Evolutionary conservation across 1,140 invertebrate genomes (phyloP), one percentile per base, ranked within the genome.

Genomic region (Bombus confusus): DNA sequence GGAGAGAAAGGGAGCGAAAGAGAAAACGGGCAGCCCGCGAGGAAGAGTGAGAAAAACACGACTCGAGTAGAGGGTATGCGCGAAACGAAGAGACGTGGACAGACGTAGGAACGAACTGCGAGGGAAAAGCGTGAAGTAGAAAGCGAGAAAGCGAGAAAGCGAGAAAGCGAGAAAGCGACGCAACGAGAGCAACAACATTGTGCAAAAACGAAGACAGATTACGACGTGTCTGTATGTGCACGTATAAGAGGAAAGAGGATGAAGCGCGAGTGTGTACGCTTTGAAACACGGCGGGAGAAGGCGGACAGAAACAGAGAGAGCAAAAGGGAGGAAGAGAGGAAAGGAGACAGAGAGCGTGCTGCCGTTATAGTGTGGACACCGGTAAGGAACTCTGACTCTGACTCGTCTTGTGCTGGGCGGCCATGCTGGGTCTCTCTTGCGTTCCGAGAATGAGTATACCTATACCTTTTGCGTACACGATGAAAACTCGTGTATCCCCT

Each of bases 371-470:
- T 59, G 77, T 86, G 88, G 83, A 90, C 83, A 90, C 83, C 77
- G 88, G 78, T 82, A 78, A 83, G 86, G 69, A 81, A 78, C 80
- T 87, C 80, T 25, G 86, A 78, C 80, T 87, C 80, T 43, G 86
- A 88, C 87, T 90, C 84, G 86, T 88, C 87, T 90, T 85, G 62
- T 62, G 81, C 74, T 88, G 86, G 84, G 88, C 90, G 88, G 88
- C 90, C 90, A 91, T 91, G 90, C 90, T 90, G 86, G 81, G 86
- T 88, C 90, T 90, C 87, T 75, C 80, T 90, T 78, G 86, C 80
- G 88, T 91, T 91, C 90, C 80, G 80, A 88, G 86, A 90, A 88
- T 43, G 85, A 62, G 87, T 82, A 52, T 52, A 52, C 47, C 47
- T 52, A 52, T 52, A 74, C 80, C 80, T 86, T 89, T 86, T 71